Evolutionary conservation across 1,140 invertebrate genomes (phyloP), one percentile per base, ranked within the genome.

Genomic region (Copidosoma floridanum): DNA sequence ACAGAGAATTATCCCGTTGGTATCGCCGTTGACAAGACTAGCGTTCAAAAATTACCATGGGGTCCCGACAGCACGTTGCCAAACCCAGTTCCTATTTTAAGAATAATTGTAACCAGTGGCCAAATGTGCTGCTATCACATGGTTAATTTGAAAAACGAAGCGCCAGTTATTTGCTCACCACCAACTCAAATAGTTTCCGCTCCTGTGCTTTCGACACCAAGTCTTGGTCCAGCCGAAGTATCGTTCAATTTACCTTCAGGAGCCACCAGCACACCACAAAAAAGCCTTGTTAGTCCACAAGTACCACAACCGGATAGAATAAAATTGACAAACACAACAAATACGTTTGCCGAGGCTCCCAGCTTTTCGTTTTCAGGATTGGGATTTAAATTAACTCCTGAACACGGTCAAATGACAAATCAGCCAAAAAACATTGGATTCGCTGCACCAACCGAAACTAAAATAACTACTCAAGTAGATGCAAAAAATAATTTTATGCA

Each of bases 1-100:
- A 68, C 53, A 3, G 85, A 88, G 63, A 84, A 81, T 14, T 86
- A 79, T 68, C 85, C 86, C 10, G 62, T 86, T 32, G 87, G 86
- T 50, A 61, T 87, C n/a, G 71, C 80, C 8, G 70, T 88, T 2
- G 83, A 85, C 61, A 81, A 73, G 26, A 82, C 82, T 12, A 69
- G 80, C 0, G 74, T 75, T 21, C 65, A 71, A n/a, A 72, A 66
- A 51, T 76, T 87, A 51, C 69, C 77, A 20, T 72, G 82, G 65
- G 81, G 84, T 74, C 68, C 74, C 56, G 83, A 85, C 21, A 79
- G 67, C 16, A 72, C 68, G 2, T 66, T 84, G 32, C 76, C 78
- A n/a, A 26, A 76, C 32, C 81, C 86, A 16, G 82, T 83, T 62
- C 87, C 87, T 2, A 65, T 86, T 3, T 65, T 87, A 37, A 71